Base-by-base conservation (phyloP, 2,888 invertebrate genomes). In the Andrena fulva region DNA sequence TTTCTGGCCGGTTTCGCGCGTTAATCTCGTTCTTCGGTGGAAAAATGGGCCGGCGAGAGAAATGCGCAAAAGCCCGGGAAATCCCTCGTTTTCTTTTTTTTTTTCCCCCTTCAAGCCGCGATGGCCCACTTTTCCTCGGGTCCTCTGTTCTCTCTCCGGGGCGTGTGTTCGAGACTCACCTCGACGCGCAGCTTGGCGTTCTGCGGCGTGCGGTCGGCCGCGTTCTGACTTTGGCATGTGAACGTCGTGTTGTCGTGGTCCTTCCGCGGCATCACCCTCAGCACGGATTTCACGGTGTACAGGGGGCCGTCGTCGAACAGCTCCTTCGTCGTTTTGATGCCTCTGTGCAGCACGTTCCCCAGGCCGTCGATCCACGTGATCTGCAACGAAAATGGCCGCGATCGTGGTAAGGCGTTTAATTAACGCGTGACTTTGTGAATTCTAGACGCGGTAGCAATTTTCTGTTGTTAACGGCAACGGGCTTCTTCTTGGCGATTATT, bases 351-450 rank as follows among this genome's bases (percentile, higher is more conserved):
- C 31, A 98, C 97, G 89, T 97, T 97, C 50, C 98, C 98, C 78
- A 97, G 96, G 42, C 98, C 98, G 94, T 98, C 98, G 90, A 98
- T 97, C 98, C 98, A 98, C 66, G 98, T 98, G 89, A 98, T 98
- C 96, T 97, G 94, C 10, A 94, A 93, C 82, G 29, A 68, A 70
- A 66, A 8, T 77, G 85, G 0, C 83, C 54, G 24, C 8, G 20
- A 24, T n/a, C n/a, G n/a, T 42, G 12, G 35, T 42, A 3, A 42
- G 16, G 0, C 42, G 42, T 42, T 42, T 42, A 42, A 42, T 42
- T 42, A 16, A 42, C 42, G 16, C 42, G 42, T 0, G 16, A 42
- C 4, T 42, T 42, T 42, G 5, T 16, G 12, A 42, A 42, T 42
- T 42, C 42, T 4, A 10, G 1, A 42, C 42, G 12, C 12, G 42